phyloP scores from a whole-genome alignment of 2,113 vertebrate genomes.

The Amia ocellicauda region DNA sequence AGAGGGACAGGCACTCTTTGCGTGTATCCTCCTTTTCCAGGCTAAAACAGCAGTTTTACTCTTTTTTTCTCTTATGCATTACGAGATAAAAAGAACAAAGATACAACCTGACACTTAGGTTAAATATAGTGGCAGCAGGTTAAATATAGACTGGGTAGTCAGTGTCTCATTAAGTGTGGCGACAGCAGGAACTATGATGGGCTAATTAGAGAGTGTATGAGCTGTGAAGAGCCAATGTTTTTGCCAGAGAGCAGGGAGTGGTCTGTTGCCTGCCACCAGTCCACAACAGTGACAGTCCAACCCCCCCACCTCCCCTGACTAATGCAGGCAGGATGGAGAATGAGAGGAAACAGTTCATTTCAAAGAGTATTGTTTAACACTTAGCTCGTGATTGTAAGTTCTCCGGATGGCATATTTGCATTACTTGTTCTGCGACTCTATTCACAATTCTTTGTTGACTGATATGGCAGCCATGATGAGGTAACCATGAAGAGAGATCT shows the following conservation, averaged over 20 bases:
- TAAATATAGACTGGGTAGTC: not conserved
- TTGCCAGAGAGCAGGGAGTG: not conserved
- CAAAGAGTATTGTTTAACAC: not conserved
- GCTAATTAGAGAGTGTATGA: constrained; percentile 17
- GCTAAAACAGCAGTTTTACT: no score
- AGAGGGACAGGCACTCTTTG: no score
- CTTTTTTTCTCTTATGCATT: not conserved
- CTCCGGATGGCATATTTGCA: no score
- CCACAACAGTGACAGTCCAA: no score
- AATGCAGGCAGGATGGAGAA: not conserved
- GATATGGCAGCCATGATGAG: no score
- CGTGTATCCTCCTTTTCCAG: no score
- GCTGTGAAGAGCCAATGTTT: not conserved
- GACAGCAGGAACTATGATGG: not conserved
- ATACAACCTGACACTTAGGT: not conserved
- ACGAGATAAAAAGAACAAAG: not conserved
- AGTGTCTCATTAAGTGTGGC: constrained; percentile 14
- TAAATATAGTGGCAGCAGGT: not conserved
- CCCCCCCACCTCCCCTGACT: no score
- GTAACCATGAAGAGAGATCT: no score
- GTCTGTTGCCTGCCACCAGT: constrained; percentile 6
- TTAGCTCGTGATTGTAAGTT: not conserved
- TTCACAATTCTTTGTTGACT: no score
- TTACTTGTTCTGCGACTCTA: no score
- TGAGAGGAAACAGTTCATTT: not conserved